Conservation (phyloP, 2,888 invertebrate species). For the Chrysolina haemoptera region DNA sequence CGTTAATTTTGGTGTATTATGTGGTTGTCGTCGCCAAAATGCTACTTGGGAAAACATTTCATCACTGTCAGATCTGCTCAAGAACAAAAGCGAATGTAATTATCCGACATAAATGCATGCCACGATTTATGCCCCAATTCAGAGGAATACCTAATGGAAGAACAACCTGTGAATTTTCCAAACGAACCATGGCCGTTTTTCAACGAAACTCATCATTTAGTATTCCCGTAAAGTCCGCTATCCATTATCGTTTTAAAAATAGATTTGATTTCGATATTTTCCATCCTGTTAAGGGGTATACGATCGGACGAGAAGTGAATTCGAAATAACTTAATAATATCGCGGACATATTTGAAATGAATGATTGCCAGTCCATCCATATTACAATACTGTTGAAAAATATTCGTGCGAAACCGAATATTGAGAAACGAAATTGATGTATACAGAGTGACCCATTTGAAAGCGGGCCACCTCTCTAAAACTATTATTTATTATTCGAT, state of each 20-base stretch:
- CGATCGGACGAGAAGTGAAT: conserved; percentile 13
- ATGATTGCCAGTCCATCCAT: not conserved
- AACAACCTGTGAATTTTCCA: not conserved
- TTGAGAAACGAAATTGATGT: too few species aligned
- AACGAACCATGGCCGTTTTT: not conserved
- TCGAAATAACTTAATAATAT: conserved; percentile 3
- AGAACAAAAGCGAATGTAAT: too few species aligned
- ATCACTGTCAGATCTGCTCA: too few species aligned
- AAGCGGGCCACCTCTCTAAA: too few species aligned
- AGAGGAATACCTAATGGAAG: not conserved
- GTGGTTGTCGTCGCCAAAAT: too few species aligned
- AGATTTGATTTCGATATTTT: conserved; percentile 16
- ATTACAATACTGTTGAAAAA: not conserved
- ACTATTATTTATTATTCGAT: too few species aligned
- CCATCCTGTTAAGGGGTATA: conserved; percentile 6
- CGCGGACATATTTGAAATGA: conserved; percentile 13
- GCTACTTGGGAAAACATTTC: too few species aligned
- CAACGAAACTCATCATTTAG: not conserved
- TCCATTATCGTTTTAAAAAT: conserved; percentile 23
- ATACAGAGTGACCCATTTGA: too few species aligned
- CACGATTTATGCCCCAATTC: not conserved
- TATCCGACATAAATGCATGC: not conserved
- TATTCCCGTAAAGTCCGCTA: conserved; percentile 16
- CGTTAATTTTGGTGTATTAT: too few species aligned
- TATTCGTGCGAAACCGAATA: too few species aligned